Conservation (phyloP, 2,797 vertebrate genomes). For the Sebastes vulpes region DNA sequence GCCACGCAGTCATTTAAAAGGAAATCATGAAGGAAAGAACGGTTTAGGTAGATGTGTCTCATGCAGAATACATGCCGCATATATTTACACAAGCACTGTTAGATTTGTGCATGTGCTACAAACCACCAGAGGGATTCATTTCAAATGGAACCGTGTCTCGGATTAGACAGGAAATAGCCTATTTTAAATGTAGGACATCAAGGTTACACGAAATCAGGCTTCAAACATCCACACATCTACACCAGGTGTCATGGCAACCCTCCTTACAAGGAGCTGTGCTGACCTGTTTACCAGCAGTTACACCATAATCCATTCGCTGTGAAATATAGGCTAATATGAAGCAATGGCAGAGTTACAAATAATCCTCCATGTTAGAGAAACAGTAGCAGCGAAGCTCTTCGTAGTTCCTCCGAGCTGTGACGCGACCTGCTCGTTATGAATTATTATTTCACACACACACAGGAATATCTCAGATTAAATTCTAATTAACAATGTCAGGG, state of each 20-base stretch:
- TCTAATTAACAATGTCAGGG: constrained; percentile 54
- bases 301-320: constrained; percentile 44
- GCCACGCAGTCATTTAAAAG: not conserved
- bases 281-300: constrained; percentile 66
- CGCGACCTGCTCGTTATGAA: constrained; percentile 28
- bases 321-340: constrained; percentile 57
- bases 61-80: constrained; percentile 27
- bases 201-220: constrained; percentile 61
- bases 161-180: constrained; percentile 54
- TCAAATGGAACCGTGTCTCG: constrained; percentile 44
- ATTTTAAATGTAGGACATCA: constrained; percentile 73
- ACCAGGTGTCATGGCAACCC: constrained; percentile 72
- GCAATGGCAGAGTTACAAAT: constrained; percentile 46
- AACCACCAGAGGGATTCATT: constrained; percentile 55
- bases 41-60: not conserved
- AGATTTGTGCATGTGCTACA: constrained; percentile 30
- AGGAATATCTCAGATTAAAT: constrained; percentile 40
- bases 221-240: constrained; percentile 52
- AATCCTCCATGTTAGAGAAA: constrained; percentile 48
- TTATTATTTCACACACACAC: not conserved
- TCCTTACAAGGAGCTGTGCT: constrained; percentile 55
- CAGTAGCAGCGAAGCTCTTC: constrained; percentile 9
- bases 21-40: constrained; percentile 2
- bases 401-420: not conserved
- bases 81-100: constrained; percentile 8